Conservation (phyloP, 2,888 invertebrate genomes). For the Eustalomyia histrio region DNA sequence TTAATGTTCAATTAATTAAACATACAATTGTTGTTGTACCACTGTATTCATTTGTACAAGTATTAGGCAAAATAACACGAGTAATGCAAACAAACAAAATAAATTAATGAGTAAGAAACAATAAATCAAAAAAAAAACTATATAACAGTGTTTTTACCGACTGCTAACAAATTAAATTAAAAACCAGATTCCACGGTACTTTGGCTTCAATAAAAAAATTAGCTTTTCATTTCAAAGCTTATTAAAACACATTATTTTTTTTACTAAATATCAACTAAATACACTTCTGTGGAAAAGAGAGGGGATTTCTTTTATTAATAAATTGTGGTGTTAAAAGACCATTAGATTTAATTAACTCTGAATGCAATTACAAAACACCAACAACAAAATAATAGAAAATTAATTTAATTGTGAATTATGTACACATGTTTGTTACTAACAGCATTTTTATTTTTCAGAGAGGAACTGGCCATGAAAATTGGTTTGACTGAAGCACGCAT, state of each 20-base stretch:
- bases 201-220: background rate
- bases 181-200: conserved; percentile 34
- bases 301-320: conserved; percentile 11
- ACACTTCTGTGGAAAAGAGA: background rate
- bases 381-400: conserved; percentile 15
- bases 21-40: conserved; percentile 32
- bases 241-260: too few relatives aligned
- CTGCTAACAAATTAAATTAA: conserved; percentile 35
- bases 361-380: conserved; percentile 28
- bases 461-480: conserved; percentile 96
- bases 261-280: background rate
- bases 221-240: too few relatives aligned
- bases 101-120: conserved; percentile 1
- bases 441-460: conserved; percentile 81
- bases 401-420: conserved; percentile 35
- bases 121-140: background rate
- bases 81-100: conserved; percentile 25
- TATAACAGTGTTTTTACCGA: conserved; percentile 26
- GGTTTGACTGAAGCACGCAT: conserved; percentile 96
- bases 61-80: conserved; percentile 19
- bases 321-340: conserved; percentile 38
- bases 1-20: conserved; percentile 57
- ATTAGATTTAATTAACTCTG: conserved; percentile 53
- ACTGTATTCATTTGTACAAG: background rate
- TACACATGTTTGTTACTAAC: conserved; percentile 12